Base-by-base conservation (phyloP, 2,113 vertebrate species). In the Rutilus rutilus region DNA sequence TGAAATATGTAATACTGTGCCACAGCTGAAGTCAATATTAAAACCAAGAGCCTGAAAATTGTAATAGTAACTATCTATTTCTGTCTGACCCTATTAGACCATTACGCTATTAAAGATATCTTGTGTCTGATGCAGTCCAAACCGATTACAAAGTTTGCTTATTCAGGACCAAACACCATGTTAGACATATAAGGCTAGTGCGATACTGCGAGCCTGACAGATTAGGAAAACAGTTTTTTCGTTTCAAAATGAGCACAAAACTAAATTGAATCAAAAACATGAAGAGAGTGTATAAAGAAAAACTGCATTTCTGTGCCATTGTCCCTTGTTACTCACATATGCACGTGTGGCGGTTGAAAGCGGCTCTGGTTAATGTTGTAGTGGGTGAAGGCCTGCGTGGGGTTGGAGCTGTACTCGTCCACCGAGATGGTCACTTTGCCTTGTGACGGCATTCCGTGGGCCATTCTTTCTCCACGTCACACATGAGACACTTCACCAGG, bases 351-450 rank as follows among this genome's bases (percentile, higher is more conserved):
- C 45, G 98, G 98, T 93, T 99, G 98, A 95, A 99, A 99, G 90
- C 98, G 93, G 96, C 98, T 99, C 97, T 99, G 98, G 90, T 99
- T 99, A 89, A 99, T 99, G 94, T 99, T 99, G 96, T 99, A 99
- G 92, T 99, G 97, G 0, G 98, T 99, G 84, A 99, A 99, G 23
- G 98, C 98, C 94, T 99, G 98, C 36, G 98, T 99, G 30, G 98
- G 98, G 93, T 99, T 99, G 87, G 97, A 98, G 94, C 98, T 99
- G 95, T 99, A 99, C 90, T 99, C 98, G 92, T 99, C 98, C 97
- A 99, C 98, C 42, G 96, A 92, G 87, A 99, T 94, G 94, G 96
- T 97, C 94, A 97, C 97, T 96, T 99, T 99, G 94, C 97, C 97
- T 96, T 99, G 97, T 94, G 96, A 94, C 90, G 96, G 95, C 94